Conservation (phyloP, 1,140 invertebrate genomes). For the Chironomus striatipennis region DNA sequence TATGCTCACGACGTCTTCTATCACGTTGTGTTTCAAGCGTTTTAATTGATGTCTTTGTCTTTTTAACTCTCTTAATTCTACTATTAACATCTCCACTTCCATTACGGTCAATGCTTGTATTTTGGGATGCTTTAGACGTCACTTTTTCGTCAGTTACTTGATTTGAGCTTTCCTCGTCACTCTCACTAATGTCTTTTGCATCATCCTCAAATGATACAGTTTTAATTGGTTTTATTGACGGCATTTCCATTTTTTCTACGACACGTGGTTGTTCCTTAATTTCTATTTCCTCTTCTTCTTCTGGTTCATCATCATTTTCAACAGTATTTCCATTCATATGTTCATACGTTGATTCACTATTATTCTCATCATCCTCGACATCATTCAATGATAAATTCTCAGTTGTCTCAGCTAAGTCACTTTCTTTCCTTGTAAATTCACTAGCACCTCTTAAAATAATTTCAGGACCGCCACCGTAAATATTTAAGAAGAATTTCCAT, state of each 20-base stretch:
- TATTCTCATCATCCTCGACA: not conserved
- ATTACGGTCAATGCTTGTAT: not conserved
- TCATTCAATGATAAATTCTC: conserved; percentile 16
- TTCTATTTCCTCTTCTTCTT: not conserved
- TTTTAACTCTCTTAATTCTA: not conserved
- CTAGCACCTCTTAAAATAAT: conserved; percentile 43
- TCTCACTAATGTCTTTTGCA: conserved; percentile 9
- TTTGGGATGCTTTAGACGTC: not conserved
- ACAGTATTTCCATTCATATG: not conserved
- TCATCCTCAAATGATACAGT: not conserved
- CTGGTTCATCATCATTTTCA: not conserved
- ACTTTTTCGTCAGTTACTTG: not conserved
- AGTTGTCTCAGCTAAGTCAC: not conserved
- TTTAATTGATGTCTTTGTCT: not conserved
- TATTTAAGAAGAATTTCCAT: conserved; percentile 75
- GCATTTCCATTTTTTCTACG: not conserved
- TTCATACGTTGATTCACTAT: not conserved
- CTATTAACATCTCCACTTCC: not conserved
- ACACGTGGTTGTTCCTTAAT: not conserved
- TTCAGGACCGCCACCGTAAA: conserved; percentile 83
- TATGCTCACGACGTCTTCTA: not conserved
- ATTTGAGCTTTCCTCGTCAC: not conserved
- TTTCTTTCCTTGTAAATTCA: conserved; percentile 20
- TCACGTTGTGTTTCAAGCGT: not conserved
- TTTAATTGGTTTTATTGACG: conserved; percentile 3